Conservation (phyloP, 2,113 vertebrate species). For the Lycocorax pyrrhopterus region DNA sequence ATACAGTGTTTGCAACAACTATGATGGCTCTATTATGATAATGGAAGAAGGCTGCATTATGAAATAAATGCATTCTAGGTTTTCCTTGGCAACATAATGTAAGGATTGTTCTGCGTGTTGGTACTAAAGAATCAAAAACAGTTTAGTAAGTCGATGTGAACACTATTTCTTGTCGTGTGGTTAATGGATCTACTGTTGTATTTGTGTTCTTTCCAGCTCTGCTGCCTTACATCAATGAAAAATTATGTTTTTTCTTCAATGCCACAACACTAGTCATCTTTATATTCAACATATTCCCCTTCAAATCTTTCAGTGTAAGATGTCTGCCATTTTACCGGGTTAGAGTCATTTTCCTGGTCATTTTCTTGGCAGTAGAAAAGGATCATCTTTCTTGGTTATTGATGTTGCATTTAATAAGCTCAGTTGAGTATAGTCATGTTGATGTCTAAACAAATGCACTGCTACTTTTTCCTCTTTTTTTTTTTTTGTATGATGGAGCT, state of each 20-base stretch:
- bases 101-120: constrained; percentile 61
- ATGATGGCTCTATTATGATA: constrained; percentile 73
- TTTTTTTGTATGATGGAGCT: background rate
- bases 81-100: constrained; percentile 70
- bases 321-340: constrained; percentile 36
- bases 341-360: constrained; percentile 44
- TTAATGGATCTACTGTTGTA: constrained; percentile 72
- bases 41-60: constrained; percentile 62
- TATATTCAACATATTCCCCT: constrained; percentile 42
- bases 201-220: constrained; percentile 65
- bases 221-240: constrained; percentile 68
- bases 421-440: background rate
- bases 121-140: constrained; percentile 73
- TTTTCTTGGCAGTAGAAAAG: constrained; percentile 20
- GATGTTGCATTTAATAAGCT: constrained; percentile 48
- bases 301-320: constrained; percentile 22
- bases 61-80: constrained; percentile 69
- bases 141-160: constrained; percentile 68
- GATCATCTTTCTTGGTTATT: constrained; percentile 54
- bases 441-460: background rate
- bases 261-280: constrained; percentile 60
- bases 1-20: constrained; percentile 51
- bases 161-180: constrained; percentile 65
- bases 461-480: background rate
- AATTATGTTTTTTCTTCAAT: constrained; percentile 62